Conservation (phyloP, 2,113 vertebrate species). For the Pollachius pollachius region DNA sequence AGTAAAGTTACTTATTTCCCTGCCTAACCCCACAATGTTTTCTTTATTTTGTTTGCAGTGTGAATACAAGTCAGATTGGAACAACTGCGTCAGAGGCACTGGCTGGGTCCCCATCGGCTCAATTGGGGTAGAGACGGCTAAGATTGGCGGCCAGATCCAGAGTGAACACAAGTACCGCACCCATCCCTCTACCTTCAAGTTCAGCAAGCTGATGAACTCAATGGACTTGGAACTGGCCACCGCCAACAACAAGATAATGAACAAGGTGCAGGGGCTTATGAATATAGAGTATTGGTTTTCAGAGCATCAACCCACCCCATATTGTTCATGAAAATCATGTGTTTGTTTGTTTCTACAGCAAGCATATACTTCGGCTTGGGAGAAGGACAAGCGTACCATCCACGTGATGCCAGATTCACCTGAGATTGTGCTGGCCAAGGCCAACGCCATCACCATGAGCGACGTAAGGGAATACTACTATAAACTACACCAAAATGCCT, state of each 20-base stretch:
- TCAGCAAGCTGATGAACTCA: constrained; percentile 85
- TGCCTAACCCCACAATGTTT: no score
- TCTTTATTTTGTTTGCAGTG: constrained; percentile 58
- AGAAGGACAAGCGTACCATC: constrained; percentile 86
- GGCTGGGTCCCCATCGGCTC: constrained; percentile 94
- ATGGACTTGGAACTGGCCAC: constrained; percentile 89
- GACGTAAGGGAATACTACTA: constrained; percentile 70
- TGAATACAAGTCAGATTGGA: constrained; percentile 90
- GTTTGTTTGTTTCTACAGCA: constrained; percentile 57
- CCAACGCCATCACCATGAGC: constrained; percentile 87
- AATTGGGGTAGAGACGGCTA: constrained; percentile 86
- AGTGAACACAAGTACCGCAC: constrained; percentile 89
- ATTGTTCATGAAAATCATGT: neutral
- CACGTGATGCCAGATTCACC: constrained; percentile 91
- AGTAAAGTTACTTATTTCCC: no score
- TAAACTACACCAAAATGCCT: neutral
- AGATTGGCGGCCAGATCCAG: constrained; percentile 82
- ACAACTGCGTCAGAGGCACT: constrained; percentile 80
- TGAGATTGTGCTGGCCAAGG: constrained; percentile 86
- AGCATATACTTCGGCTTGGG: constrained; percentile 90
- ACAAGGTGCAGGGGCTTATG: constrained; percentile 76
- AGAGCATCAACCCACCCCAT: neutral
- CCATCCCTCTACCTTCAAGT: constrained; percentile 85
- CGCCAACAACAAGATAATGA: constrained; percentile 88
- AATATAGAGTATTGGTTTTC: neutral